Base-by-base conservation (phyloP, 2,888 invertebrate species). In the Drosophila quasianomalipes region DNA sequence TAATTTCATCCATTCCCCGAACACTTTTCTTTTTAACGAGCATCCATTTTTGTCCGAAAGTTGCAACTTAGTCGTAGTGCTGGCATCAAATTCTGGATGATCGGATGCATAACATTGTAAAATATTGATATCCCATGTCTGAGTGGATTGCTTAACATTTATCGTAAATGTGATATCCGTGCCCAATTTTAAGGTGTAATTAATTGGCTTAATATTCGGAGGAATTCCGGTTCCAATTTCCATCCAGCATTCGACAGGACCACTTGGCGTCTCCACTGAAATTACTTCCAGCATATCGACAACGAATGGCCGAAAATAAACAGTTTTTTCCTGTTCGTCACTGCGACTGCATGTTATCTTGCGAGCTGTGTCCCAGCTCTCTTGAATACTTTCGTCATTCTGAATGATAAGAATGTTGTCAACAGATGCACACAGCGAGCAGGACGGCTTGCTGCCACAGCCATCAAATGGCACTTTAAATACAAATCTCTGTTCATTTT, bases 61-160 rank as follows among this genome's bases (percentile, higher is more conserved):
- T 85, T 96, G 96, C 30, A 96, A 94, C 83, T 94, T 95, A 62
- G 94, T 95, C 0, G 96, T 95, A 16, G 94, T 93, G 1, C 94
- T 92, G 52, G 94, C 94, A 65, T 95, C 94, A 83, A 96, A 96
- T 70, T 95, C 94, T 59, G 95, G 95, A 70, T 94, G 94, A 79
- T 96, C 96, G 68, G 96, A 96, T 0, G 96, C 96, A 95, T 96
- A 96, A 83, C 96, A 96, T 89, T 96, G 96, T 68, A 96, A 94
- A 39, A 96, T 96, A 84, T 95, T 95, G 9, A 96, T 93, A 88
- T 96, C 96, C 88, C 95, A 96, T 68, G 95, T 94, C 41, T 94
- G 94, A 60, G 95, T 94, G 0, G 94, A 92, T 89, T 96, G 96
- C 85, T 95, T 95, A 60, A 96, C 94, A 92, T 96, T 96, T 0